Conservation (phyloP, 2,113 vertebrate genomes). For the Mobula hypostoma region DNA sequence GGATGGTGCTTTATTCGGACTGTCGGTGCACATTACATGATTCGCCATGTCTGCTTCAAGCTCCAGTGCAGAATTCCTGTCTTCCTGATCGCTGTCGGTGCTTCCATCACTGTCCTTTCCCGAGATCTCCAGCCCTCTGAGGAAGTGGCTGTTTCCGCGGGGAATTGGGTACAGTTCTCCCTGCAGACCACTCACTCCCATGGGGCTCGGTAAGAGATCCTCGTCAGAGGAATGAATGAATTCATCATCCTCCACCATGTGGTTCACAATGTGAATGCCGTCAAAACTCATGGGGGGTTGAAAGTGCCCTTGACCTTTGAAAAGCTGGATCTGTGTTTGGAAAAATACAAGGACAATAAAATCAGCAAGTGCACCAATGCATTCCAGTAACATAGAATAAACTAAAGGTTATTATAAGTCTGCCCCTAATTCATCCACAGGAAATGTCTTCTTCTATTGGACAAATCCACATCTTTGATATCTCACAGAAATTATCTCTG, state of each 20-base stretch:
- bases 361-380: not conserved
- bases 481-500: not conserved
- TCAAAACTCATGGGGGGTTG: slow-evolving; percentile 60
- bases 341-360: not conserved
- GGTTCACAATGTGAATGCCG: slow-evolving; percentile 70
- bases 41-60: slow-evolving; percentile 28
- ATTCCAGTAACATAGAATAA: not conserved
- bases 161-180: slow-evolving; percentile 58
- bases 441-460: not conserved
- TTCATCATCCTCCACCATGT: slow-evolving; percentile 73
- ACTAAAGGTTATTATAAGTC: not conserved
- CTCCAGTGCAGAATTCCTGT: slow-evolving; percentile 44
- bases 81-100: slow-evolving; percentile 72
- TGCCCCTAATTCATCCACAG: not conserved
- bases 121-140: slow-evolving; percentile 51
- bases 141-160: slow-evolving; percentile 59
- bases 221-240: slow-evolving; percentile 83
- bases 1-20: slow-evolving; percentile 38
- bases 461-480: not conserved
- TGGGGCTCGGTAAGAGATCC: slow-evolving; percentile 70
- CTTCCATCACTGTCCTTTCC: slow-evolving; percentile 81
- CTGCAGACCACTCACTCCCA: slow-evolving; percentile 65
- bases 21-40: slow-evolving; percentile 40
- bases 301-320: slow-evolving; percentile 67
- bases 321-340: slow-evolving; percentile 65